phyloP scores from a whole-genome alignment of 2,888 invertebrate species.

The Pteria penguin region DNA sequence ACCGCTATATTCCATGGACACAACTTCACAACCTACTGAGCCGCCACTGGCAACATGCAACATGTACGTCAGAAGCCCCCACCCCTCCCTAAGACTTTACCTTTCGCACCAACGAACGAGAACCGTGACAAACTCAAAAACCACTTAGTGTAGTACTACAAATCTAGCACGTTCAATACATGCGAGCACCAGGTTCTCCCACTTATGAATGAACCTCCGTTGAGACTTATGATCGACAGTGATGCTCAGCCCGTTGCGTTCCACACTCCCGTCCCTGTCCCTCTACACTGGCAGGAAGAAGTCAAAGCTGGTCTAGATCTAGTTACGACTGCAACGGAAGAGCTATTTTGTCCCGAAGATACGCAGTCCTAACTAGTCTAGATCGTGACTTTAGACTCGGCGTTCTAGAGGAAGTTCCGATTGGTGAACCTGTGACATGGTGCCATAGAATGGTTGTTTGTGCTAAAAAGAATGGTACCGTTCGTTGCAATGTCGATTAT shows the following conservation, averaged over 20 bases:
- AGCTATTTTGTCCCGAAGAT: no score
- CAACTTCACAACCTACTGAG: neutral
- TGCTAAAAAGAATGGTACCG: neutral
- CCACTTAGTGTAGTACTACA: constrained; percentile 56
- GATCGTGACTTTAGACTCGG: constrained; percentile 57
- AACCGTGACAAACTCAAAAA: constrained; percentile 44
- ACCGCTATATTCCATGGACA: neutral
- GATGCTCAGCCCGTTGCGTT: constrained; percentile 55
- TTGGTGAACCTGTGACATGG: constrained; percentile 2
- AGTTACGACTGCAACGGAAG: no score
- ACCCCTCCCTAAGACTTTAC: constrained; percentile 44
- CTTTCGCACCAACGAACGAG: constrained; percentile 51
- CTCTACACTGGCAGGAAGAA: constrained; percentile 60
- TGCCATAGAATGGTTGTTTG: neutral
- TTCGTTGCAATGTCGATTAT: neutral
- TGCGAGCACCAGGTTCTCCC: constrained; percentile 40
- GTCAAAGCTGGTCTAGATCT: constrained; percentile 61
- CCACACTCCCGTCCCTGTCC: constrained; percentile 62
- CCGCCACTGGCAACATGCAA: neutral
- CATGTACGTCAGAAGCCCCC: constrained; percentile 36
- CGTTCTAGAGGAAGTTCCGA: constrained; percentile 51
- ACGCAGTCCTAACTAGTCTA: no score
- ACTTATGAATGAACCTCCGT: constrained; percentile 11
- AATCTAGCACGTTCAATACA: constrained; percentile 53
- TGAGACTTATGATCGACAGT: constrained; percentile 58